phyloP scores from a whole-genome alignment of 2,113 vertebrate species.

The Silurus asotus region DNA sequence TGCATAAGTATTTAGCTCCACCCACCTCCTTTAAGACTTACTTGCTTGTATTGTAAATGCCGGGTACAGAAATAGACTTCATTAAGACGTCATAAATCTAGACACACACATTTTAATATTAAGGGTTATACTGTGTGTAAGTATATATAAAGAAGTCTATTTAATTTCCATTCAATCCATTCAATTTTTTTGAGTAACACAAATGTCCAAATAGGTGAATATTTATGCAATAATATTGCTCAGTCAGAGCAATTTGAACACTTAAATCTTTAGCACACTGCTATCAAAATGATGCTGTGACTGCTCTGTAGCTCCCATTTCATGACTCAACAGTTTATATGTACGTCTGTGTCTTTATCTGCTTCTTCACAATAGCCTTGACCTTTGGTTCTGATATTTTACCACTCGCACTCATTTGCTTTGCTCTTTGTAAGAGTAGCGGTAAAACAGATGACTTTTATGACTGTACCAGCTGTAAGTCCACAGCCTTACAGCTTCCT shows the following conservation, averaged over 20 bases:
- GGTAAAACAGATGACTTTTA: conserved; percentile 23
- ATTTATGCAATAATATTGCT: background rate
- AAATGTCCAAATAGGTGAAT: background rate
- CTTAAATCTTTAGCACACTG: background rate
- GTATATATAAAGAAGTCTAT: background rate
- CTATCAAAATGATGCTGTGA: background rate
- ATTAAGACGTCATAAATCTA: background rate
- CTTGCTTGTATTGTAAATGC: background rate
- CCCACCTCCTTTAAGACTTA: background rate
- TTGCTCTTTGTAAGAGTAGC: conserved; percentile 5
- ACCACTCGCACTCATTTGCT: background rate
- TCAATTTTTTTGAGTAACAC: background rate
- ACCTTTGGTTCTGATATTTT: conserved; percentile 11
- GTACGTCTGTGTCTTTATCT: background rate
- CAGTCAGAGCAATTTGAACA: background rate
- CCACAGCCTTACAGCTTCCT: background rate
- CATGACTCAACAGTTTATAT: conserved; percentile 16
- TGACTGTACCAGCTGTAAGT: background rate
- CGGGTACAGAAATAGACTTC: background rate
- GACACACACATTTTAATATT: background rate
- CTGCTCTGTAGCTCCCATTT: background rate
- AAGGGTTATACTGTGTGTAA: background rate
- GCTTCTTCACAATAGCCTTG: background rate
- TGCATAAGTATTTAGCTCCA: background rate
- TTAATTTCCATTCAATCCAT: background rate